Evolutionary conservation across 1,140 invertebrate genomes (phyloP), one percentile per base, ranked within the genome.

Genomic region (silkworm (Bombyx mori)): DNA sequence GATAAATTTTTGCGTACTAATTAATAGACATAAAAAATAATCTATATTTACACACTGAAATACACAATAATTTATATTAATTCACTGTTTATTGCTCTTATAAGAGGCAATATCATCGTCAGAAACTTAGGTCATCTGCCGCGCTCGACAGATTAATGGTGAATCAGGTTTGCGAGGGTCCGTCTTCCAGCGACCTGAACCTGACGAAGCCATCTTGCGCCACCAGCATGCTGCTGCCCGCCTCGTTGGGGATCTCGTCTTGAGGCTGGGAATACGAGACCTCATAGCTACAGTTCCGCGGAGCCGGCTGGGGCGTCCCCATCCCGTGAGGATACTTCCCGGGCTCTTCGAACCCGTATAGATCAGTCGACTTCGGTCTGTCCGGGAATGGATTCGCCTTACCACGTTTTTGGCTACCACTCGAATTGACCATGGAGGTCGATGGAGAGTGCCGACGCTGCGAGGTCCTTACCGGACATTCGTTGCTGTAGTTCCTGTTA

Each of bases 161-260:
- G 59, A 85, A 88, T 89, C 88, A 88, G 63, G 86, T 88, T 69
- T 88, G 86, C 65, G 79, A 76, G 10, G 81, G 73, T 12, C 89
- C 91, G 63, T 90, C 91, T 45, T 92, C 92, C 54, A 93, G 71
- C 8, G 91, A 91, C 43, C 94, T 89, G 86, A 96, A 96, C 54
- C 95, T 89, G 2, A 96, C 92, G 75, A 96, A 95, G 1, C 95
- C 94, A 66, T 95, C 93, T 69, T 96, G 95, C 61, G 94, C 94
- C 6, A 95, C 94, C 49, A 96, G 85, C 94, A 96, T 95, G 57
- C 90, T 92, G n/a, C 83, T 83, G 3, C 79, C 80, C 44, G 71
- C 57, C 45, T 86, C 83, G 44, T 71, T 81, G 42, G 61, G 69
- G 50, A 82, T 69, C 54, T 78, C 77, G 45, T 88, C 84, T 58